Evolutionary conservation across 2,888 invertebrate species (phyloP), one percentile per base, ranked within the genome.

Genomic region (Oxystoma pomonae): DNA sequence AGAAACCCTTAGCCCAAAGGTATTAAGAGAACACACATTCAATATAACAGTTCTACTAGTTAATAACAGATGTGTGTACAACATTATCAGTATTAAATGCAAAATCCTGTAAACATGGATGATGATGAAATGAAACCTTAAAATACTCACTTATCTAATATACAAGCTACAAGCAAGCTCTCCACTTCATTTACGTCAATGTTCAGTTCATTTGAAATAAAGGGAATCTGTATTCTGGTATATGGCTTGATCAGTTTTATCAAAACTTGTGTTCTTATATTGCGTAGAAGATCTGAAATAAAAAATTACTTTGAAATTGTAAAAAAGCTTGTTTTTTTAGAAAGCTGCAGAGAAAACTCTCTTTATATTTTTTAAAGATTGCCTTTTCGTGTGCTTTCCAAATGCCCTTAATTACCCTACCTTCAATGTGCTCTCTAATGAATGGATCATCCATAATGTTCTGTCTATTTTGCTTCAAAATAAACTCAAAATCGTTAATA

Each of bases 361-460:
- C n/a, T n/a, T 50, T 50, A 50, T 50, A 9, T 50, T 50, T 12
- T 50, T 50, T 12, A 50, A 50, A 50, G 50, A 12, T 50, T 50
- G 9, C 9, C 50, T 16, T 16, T 12, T 50, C 50, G 9, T 50
- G 16, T 50, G 50, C 53, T 9, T 35, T 35, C 35, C 3, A 35
- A 35, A 35, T 35, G 35, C 35, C 35, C 35, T 7, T 7, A 35
- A 35, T 35, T 12, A 35, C 3, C 35, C 67, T 75, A 86, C 87
- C 88, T 85, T 98, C 98, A 77, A 99, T 98, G 78, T 99, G 98
- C 80, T 99, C 99, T 70, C 96, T 83, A 75, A 99, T 99, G 81
- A 99, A 99, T 0, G 96, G 97, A 83, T 99, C 99, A 75, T 97
- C 96, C 98, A 99, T 99, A 67, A 99, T 98, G 77, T 96, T 97